Percentiles rank a stretch among this genome's conserved stretches.
Conservation (phyloP, 2,888 invertebrate species). For the Allygus modestus region DNA sequence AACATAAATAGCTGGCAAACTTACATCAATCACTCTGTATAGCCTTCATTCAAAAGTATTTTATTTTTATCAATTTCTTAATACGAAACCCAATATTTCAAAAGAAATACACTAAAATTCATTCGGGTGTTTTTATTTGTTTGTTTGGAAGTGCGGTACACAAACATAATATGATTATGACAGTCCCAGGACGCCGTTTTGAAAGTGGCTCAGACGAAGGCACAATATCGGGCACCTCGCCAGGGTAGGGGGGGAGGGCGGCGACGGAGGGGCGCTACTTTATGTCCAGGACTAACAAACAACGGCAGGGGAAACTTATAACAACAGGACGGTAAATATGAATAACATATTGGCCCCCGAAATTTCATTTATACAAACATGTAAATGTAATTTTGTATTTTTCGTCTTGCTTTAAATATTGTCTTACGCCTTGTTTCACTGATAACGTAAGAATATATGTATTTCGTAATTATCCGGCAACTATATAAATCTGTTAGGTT, state of each 20-base stretch:
- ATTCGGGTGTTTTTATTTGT: background rate
- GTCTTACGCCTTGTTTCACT: no score
- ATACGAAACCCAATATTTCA: no score
- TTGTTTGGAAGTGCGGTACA: background rate
- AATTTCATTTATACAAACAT: background rate
- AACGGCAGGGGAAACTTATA: background rate
- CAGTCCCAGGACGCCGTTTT: background rate
- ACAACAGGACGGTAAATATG: conserved; percentile 19
- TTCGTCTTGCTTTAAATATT: no score
- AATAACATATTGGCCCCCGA: background rate
- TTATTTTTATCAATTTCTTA: no score
- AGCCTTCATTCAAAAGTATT: no score
- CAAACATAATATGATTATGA: background rate
- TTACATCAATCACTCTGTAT: no score
- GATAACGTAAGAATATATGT: no score
- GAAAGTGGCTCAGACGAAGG: conserved; percentile 14
- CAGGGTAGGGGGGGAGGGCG: background rate
- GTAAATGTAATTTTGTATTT: no score
- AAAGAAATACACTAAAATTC: no score
- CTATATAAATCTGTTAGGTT: no score
- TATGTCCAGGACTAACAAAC: conserved; percentile 29
- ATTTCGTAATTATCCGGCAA: no score
- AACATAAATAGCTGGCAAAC: no score
- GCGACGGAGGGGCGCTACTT: background rate
- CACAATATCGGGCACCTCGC: conserved; percentile 4